These are phyloP conservation scores for Bufotes viridis DNA, from an alignment of 2,797 vertebrate genomes.

Conservation along the genomic window DNA sequence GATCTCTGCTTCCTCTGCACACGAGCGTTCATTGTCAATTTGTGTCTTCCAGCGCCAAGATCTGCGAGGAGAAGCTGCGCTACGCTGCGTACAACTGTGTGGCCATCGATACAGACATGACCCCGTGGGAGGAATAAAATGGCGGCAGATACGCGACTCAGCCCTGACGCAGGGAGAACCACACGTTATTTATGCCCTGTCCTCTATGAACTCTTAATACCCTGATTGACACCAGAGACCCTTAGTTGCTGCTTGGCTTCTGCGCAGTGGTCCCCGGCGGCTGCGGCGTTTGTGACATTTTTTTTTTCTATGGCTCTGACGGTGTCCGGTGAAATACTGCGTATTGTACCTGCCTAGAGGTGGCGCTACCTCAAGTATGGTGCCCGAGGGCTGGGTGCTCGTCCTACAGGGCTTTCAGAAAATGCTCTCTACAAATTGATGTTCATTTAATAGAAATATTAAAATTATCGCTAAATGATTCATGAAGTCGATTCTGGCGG, in stretches of 20 bases:
- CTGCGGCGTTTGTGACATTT: neutral
- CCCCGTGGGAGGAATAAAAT: conserved; percentile 94
- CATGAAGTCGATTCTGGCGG: too few relatives aligned
- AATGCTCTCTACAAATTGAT: too few relatives aligned
- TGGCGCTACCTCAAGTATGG: neutral
- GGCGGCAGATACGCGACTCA: neutral
- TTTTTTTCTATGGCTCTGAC: neutral
- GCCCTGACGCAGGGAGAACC: neutral
- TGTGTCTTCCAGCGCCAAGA: conserved; percentile 82
- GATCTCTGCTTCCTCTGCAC: neutral
- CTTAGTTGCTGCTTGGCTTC: neutral
- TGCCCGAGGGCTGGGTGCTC: too few relatives aligned
- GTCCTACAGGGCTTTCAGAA: too few relatives aligned
- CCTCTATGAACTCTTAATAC: neutral
- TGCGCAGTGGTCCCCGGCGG: neutral
- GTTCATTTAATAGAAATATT: too few relatives aligned
- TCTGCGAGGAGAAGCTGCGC: conserved; percentile 96
- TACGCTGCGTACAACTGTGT: conserved; percentile 98
- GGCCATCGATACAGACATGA: conserved; percentile 98
- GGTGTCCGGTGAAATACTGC: neutral
- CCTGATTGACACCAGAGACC: neutral
- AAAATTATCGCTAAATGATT: too few relatives aligned
- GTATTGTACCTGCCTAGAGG: neutral
- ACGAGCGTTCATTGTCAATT: neutral
- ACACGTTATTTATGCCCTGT: neutral